Percentiles rank a stretch among this genome's conserved stretches.
Evolutionary conservation across 2,113 vertebrate species (phyloP).

Genomic region (Cyanistes caeruleus): DNA sequence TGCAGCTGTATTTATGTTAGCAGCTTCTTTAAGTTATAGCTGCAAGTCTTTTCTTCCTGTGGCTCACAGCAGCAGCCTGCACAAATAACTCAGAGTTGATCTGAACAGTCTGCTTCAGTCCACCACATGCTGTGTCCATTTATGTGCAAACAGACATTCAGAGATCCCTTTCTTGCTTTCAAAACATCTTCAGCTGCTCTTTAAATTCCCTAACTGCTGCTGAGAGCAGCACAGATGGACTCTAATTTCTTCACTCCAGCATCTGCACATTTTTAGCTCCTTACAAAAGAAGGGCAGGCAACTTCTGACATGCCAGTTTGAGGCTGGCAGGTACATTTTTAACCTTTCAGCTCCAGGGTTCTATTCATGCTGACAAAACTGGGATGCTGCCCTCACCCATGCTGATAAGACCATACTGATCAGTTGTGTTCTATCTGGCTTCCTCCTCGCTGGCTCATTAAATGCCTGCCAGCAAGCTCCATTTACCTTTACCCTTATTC

Average conservation of each 20-base stretch:
- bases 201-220: neutral
- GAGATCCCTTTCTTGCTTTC: neutral
- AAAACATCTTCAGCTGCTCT: neutral
- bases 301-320: neutral
- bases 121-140: neutral
- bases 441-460: neutral
- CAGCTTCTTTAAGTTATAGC: neutral
- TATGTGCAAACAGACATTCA: neutral
- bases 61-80: neutral
- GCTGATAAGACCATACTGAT: neutral
- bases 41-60: neutral
- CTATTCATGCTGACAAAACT: neutral
- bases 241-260: neutral
- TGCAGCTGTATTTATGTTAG: neutral
- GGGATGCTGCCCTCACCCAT: neutral
- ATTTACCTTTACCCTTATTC: neutral
- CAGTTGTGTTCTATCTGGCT: neutral
- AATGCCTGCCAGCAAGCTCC: neutral
- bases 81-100: neutral
- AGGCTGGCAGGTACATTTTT: neutral
- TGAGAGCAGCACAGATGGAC: neutral
- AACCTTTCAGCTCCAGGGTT: neutral
- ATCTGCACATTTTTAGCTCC: neutral
- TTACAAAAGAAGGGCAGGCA: neutral
- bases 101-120: neutral